phyloP scores from a whole-genome alignment of 2,888 invertebrate genomes.

The Morinoia aosen region DNA sequence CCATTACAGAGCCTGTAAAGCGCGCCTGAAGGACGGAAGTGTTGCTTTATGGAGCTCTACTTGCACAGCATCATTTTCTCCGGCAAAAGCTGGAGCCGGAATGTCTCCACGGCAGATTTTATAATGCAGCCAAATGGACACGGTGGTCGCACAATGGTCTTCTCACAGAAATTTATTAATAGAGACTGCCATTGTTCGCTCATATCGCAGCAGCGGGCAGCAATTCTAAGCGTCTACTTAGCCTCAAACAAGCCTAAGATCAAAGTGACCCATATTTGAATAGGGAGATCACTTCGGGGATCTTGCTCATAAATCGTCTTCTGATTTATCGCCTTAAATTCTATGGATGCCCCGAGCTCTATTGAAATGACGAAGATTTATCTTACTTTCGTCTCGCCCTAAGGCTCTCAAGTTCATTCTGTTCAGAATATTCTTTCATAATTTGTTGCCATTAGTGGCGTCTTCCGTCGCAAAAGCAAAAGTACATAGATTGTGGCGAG shows the following conservation, averaged over 20 bases:
- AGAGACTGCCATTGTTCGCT: neutral
- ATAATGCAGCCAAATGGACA: constrained; percentile 49
- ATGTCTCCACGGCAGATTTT: constrained; percentile 19
- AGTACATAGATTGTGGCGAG: neutral
- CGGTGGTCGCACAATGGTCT: constrained; percentile 26
- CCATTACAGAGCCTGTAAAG: constrained; percentile 28
- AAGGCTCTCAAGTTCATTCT: neutral
- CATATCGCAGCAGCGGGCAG: neutral
- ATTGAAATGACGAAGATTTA: constrained; percentile 48
- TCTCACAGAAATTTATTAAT: constrained; percentile 27
- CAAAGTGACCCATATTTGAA: constrained; percentile 48
- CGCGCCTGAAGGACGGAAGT: constrained; percentile 15
- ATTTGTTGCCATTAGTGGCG: neutral
- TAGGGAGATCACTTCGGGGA: constrained; percentile 40
- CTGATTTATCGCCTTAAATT: constrained; percentile 43
- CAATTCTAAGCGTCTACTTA: neutral
- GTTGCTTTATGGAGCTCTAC: constrained; percentile 36
- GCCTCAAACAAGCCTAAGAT: constrained; percentile 3
- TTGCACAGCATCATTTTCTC: constrained; percentile 2
- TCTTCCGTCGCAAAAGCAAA: neutral
- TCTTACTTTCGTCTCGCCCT: neutral
- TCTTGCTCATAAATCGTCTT: constrained; percentile 42
- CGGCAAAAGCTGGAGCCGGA: neutral
- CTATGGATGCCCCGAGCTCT: constrained; percentile 37
- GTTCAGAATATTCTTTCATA: neutral